phyloP scores from a whole-genome alignment of 2,888 invertebrate species.

The Drosophila eohydei region DNA sequence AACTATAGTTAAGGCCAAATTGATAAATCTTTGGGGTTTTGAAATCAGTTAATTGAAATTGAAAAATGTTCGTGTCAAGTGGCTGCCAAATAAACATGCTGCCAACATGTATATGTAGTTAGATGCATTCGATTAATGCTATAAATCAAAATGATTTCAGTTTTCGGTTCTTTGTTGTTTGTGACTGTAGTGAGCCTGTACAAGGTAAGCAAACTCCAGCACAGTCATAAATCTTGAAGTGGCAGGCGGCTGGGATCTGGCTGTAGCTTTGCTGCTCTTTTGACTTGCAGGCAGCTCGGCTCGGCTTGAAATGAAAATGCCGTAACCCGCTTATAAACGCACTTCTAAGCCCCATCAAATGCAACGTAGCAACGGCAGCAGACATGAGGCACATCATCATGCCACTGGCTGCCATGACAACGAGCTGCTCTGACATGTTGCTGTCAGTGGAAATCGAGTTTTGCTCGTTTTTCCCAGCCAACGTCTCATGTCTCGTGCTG shows the following conservation, averaged over 20 bases:
- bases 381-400: conserved; percentile 19
- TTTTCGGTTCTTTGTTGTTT: conserved; percentile 5
- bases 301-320: conserved; percentile 52
- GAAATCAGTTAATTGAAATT: conserved; percentile 6
- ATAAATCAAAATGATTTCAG: conserved; percentile 48
- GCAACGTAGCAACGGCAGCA: conserved; percentile 13
- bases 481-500: conserved; percentile 7
- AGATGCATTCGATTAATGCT: conserved; percentile 17
- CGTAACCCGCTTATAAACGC: conserved; percentile 73
- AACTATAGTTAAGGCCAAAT: neutral
- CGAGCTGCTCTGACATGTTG: conserved; percentile 41
- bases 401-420: conserved; percentile 49
- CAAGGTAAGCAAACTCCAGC: conserved; percentile 8
- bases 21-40: neutral
- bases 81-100: conserved; percentile 8
- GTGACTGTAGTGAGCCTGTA: neutral
- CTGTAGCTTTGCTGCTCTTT: conserved; percentile 13
- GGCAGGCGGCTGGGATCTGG: conserved; percentile 32
- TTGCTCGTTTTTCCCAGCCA: conserved; percentile 5
- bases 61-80: conserved; percentile 11
- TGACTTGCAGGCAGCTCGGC: conserved; percentile 20
- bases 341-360: conserved; percentile 37
- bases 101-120: neutral
- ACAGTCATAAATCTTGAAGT: conserved; percentile 54
- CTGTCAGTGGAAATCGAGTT: conserved; percentile 55